Percentiles rank a stretch among this genome's conserved stretches.
Evolutionary conservation across 2,888 invertebrate species (phyloP).

Genomic region (Campoplex capitator): DNA sequence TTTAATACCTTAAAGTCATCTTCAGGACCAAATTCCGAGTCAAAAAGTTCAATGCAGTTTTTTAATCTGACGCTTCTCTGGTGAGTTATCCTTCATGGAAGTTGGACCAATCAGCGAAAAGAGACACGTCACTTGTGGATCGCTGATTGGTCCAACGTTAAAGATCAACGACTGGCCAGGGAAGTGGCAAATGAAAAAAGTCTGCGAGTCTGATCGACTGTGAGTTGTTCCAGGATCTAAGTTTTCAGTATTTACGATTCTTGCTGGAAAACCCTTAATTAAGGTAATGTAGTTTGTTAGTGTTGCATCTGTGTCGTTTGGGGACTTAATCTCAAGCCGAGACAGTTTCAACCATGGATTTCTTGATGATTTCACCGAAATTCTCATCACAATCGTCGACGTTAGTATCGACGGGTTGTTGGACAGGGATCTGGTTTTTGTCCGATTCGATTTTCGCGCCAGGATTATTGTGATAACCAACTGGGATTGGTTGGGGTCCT

Average conservation of each 20-base stretch:
- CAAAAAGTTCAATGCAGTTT: background rate
- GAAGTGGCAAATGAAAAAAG: background rate
- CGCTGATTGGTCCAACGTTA: background rate
- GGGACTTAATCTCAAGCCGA: slow-evolving; percentile 87
- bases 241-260: background rate
- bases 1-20: background rate
- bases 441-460: slow-evolving; percentile 70
- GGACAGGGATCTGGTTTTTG: slow-evolving; percentile 64
- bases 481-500: slow-evolving; percentile 74
- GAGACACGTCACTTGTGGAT: background rate
- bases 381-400: slow-evolving; percentile 89
- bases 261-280: background rate
- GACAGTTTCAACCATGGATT: slow-evolving; percentile 96
- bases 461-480: slow-evolving; percentile 69
- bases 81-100: background rate
- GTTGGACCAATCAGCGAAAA: background rate
- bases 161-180: background rate
- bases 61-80: background rate
- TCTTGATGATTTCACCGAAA: slow-evolving; percentile 96
- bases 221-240: background rate
- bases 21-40: background rate
- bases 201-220: background rate
- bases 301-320: background rate
- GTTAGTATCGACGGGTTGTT: slow-evolving; percentile 70
- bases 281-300: background rate